Conservation (phyloP, 2,113 vertebrate genomes). For the Edolisoma coerulescens region DNA sequence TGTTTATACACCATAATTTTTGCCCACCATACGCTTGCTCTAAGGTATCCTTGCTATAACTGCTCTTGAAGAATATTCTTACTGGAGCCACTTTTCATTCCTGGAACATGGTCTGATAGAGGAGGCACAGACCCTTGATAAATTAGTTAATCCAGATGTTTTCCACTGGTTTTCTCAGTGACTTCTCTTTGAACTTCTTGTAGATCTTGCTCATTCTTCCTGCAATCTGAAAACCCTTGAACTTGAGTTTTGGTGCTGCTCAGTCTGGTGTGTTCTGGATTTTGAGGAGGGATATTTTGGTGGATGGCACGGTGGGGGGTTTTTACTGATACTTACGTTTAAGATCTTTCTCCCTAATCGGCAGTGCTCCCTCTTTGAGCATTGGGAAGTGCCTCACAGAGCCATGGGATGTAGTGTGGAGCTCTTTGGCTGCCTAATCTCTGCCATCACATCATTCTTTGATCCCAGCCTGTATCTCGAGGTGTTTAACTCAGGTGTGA, state of each 20-base stretch:
- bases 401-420: background rate
- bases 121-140: background rate
- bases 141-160: background rate
- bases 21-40: background rate
- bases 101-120: background rate
- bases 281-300: background rate
- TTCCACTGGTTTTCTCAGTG: background rate
- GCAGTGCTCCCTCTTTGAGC: background rate
- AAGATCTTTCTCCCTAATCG: background rate
- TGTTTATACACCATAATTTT: background rate
- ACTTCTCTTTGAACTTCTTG: background rate
- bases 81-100: background rate
- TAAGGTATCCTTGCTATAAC: background rate
- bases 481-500: background rate
- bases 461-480: background rate
- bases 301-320: background rate
- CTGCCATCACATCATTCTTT: background rate
- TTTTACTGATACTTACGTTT: background rate
- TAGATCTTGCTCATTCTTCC: background rate
- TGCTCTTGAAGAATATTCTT: background rate
- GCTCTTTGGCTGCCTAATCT: background rate
- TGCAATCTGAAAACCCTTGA: background rate
- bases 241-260: background rate
- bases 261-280: rapidly evolving
- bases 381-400: background rate